phyloP scores from a whole-genome alignment of 2,797 vertebrate species.

The Ctenosaura bakeri region DNA sequence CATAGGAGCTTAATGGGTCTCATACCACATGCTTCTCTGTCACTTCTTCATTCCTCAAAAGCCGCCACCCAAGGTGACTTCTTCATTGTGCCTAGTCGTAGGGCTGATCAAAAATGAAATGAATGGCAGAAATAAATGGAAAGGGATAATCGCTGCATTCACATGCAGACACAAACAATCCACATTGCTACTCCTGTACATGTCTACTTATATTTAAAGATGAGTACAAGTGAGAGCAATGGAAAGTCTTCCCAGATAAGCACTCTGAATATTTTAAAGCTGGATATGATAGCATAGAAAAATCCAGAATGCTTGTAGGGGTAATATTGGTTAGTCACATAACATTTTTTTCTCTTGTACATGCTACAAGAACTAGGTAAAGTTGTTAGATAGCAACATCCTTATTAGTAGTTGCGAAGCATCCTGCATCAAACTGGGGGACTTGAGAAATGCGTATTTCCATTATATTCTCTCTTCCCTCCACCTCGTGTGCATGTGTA shows the following conservation, averaged over 20 bases:
- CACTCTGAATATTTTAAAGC: not conserved
- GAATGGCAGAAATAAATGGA: constrained; percentile 17
- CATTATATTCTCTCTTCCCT: not conserved
- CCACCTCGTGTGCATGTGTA: too few relatives aligned
- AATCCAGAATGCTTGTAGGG: not conserved
- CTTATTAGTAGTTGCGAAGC: not conserved
- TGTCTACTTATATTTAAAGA: not conserved
- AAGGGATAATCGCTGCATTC: constrained; percentile 4
- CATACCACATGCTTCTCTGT: not conserved
- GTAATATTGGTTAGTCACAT: not conserved
- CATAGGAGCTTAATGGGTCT: not conserved
- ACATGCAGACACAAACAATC: constrained; percentile 10
- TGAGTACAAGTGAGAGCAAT: not conserved
- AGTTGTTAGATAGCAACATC: not conserved
- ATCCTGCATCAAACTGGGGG: not conserved
- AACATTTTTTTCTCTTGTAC: not conserved
- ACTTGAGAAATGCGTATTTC: not conserved
- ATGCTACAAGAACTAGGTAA: not conserved
- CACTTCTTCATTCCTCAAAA: not conserved
- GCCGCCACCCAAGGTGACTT: not conserved
- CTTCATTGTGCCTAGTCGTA: not conserved
- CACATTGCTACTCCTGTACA: not conserved
- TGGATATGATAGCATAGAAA: not conserved
- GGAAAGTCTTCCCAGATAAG: not conserved
- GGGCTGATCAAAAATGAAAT: not conserved